Evolutionary conservation across 2,797 vertebrate species (phyloP).

Genomic region (Eulemur coronatus): DNA sequence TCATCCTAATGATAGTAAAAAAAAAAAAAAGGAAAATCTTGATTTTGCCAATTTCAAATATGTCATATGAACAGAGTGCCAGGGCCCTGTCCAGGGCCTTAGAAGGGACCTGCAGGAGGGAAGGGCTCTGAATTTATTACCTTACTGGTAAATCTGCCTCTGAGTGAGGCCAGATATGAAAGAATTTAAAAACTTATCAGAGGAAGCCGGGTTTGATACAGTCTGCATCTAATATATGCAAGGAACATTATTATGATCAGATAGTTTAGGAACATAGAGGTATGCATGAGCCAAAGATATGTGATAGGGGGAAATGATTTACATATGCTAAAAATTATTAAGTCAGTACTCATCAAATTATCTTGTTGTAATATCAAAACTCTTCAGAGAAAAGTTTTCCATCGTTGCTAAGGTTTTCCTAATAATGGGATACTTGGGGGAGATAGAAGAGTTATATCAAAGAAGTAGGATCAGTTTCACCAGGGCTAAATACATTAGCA

Average conservation of each 20-base stretch:
- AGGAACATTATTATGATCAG: neutral
- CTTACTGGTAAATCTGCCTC: neutral
- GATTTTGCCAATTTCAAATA: neutral
- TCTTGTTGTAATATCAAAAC: neutral
- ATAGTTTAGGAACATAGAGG: neutral
- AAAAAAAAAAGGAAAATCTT: neutral
- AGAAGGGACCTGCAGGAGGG: neutral
- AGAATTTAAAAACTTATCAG: neutral
- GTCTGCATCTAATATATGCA: neutral
- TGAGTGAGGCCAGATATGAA: neutral
- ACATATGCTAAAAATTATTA: neutral
- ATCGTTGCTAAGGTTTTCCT: conserved; percentile 13
- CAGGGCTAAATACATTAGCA: neutral
- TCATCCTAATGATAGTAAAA: neutral
- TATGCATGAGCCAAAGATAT: neutral
- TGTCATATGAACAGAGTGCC: neutral
- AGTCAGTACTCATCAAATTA: neutral
- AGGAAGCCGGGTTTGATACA: neutral
- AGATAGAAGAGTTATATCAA: neutral
- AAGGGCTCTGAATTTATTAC: neutral
- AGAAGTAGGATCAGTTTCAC: neutral
- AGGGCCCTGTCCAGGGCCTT: neutral
- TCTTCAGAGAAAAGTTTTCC: neutral
- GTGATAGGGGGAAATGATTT: neutral
- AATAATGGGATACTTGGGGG: neutral